These are phyloP conservation scores for Theristicus caerulescens DNA, from an alignment of 2,113 vertebrate species.

Conservation along the genomic window DNA sequence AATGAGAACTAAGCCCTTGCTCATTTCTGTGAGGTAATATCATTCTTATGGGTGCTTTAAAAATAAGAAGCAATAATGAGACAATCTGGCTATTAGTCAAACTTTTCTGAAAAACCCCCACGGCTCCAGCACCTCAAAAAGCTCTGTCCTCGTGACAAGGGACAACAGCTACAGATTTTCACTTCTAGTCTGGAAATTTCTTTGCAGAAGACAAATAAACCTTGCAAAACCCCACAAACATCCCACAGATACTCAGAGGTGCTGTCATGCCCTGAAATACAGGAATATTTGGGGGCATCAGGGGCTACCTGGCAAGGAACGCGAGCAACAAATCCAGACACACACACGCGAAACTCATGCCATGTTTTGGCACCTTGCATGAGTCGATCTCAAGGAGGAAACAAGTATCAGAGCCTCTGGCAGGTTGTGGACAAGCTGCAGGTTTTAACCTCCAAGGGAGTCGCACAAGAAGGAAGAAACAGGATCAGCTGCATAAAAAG, in stretches of 20 bases:
- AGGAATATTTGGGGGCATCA: no score
- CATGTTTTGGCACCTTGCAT: background rate
- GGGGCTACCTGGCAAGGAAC: background rate
- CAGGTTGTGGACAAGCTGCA: rapidly evolving
- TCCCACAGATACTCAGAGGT: background rate
- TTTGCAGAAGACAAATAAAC: background rate
- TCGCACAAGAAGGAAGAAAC: background rate
- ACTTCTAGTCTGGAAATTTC: background rate
- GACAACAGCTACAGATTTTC: background rate
- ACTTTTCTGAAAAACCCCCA: background rate
- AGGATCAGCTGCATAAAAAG: no score
- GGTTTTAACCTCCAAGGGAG: no score
- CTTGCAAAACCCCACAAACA: background rate
- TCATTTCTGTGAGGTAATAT: background rate
- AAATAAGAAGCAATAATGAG: background rate
- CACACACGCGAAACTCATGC: background rate
- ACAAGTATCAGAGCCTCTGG: background rate
- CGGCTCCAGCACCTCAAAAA: background rate
- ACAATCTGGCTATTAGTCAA: background rate
- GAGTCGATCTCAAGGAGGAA: background rate
- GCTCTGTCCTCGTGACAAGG: background rate
- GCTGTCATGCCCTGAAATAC: background rate
- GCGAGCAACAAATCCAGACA: background rate
- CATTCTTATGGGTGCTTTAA: background rate
- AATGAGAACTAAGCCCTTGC: background rate